A percentile compares a stretch with the other conserved stretches of the same genome.
Evolutionary conservation across 2,113 vertebrate species (phyloP).

Genomic region (Anolis sagrei): DNA sequence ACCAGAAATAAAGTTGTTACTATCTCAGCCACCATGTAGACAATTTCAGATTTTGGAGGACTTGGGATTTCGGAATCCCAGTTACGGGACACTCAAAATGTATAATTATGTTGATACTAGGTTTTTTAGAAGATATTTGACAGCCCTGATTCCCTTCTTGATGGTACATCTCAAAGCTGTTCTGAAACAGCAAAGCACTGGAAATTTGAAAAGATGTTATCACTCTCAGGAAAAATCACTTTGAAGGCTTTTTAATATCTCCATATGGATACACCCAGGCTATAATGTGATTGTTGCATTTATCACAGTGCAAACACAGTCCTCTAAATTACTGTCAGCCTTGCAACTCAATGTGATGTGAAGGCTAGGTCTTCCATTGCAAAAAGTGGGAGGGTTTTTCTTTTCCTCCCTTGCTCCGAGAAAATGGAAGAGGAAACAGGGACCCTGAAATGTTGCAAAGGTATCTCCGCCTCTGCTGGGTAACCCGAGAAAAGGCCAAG

Average conservation of each 20-base stretch:
- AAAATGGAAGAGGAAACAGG: not conserved
- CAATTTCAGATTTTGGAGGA: too few relatives aligned
- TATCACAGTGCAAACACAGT: not conserved
- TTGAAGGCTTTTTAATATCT: not conserved
- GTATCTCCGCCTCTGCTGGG: rapidly evolving
- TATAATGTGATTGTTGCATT: not conserved
- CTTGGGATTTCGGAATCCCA: too few relatives aligned
- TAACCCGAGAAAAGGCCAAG: not conserved
- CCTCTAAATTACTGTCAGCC: not conserved
- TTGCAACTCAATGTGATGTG: not conserved
- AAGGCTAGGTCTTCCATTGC: not conserved
- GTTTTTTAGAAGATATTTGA: not conserved
- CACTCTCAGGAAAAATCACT: not conserved
- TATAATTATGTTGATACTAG: not conserved
- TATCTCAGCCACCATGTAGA: too few relatives aligned
- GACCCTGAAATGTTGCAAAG: not conserved
- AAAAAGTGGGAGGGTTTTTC: not conserved
- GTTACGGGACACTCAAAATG: too few relatives aligned
- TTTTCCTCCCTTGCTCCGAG: not conserved
- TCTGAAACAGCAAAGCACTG: not conserved
- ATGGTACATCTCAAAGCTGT: not conserved
- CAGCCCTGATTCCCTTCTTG: not conserved
- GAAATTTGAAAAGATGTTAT: not conserved
- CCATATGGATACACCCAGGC: not conserved
- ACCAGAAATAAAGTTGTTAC: too few relatives aligned